A percentile compares a stretch with the other conserved stretches of the same genome.
These are phyloP conservation scores for Hypotaenidia philippensis DNA, from an alignment of 2,797 vertebrate species.

Conservation along the genomic window DNA sequence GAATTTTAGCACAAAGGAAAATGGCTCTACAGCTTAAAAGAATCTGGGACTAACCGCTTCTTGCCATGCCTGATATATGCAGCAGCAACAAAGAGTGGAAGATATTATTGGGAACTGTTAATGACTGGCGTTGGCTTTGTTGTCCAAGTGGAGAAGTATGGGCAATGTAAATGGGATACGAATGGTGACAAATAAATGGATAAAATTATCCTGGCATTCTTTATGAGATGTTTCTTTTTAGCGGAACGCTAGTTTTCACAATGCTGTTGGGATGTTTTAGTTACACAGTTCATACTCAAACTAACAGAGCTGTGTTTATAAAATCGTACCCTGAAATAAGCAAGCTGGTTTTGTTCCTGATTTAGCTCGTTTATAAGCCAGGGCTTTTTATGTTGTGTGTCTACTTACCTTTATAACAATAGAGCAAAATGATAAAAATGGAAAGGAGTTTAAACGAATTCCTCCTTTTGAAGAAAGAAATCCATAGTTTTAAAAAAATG, in stretches of 20 bases:
- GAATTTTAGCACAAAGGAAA: conserved; percentile 50
- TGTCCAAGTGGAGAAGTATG: not conserved
- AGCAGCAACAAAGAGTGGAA: not conserved
- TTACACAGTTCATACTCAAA: not conserved
- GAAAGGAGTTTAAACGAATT: not conserved
- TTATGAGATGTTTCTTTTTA: not conserved
- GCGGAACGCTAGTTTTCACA: not conserved
- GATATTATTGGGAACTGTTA: not conserved
- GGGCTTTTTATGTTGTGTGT: not conserved
- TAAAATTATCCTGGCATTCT: not conserved
- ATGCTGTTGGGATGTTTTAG: not conserved
- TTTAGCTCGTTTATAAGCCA: not conserved
- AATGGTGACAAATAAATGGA: not conserved
- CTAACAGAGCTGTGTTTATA: not conserved
- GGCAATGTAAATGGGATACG: not conserved
- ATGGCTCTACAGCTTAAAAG: not conserved
- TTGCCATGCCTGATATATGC: not conserved
- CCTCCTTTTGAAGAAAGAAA: not conserved
- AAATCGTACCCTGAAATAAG: not conserved
- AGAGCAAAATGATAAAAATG: not conserved
- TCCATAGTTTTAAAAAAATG: not conserved
- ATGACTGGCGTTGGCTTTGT: not conserved
- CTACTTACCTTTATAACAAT: not conserved
- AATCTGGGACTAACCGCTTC: not conserved
- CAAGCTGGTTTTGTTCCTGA: not conserved